Evolutionary conservation across 1,140 invertebrate species (phyloP), one percentile per base, ranked within the genome.

Genomic region (Nephotettix cincticeps): DNA sequence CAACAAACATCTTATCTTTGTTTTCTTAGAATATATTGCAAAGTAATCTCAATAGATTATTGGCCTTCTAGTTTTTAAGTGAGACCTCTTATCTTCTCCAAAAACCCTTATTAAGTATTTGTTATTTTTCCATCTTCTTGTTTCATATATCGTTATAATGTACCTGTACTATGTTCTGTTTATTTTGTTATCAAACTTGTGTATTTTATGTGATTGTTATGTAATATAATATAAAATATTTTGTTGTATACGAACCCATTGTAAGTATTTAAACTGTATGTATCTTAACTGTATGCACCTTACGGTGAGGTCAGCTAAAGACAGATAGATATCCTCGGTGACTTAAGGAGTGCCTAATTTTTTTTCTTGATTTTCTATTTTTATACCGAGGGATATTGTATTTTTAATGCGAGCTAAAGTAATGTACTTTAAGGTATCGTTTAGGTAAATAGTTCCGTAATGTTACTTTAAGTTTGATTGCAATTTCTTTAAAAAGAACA

Each of bases 181-280:
- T 61, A 25, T 61, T 14, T 27, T 27, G 56, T 61, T 61, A 61
- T 61, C 47, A 9, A 51, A 9, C 17, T 51, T 19, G 3, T 51
- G 47, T 51, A 51, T 23, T 51, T 51, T 51, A 51, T 51, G 47
- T 51, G 47, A 51, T 51, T 51, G 47, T 51, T 51, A 51, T 23
- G 21, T 51, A 61, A 27, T 36, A 14, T 36, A n/a, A 36, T 36
- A 36, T 36, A 36, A 61, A 27, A 61, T 61, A 28, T 61, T 61
- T 61, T 61, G 13, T 27, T 29, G 56, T 61, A 61, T 61, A 61
- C 56, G 56, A 61, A 4, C 25, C 19, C n/a, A n/a, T n/a, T 36
- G 32, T 36, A 36, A 36, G 32, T 36, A 36, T 36, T 4, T 36
- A 36, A 61, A 21, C 23, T 27, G 13, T 9, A 4, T 61, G 56